Evolutionary conservation across 2,113 vertebrate genomes (phyloP), one percentile per base, ranked within the genome.

Genomic region (Carassius gibelio): DNA sequence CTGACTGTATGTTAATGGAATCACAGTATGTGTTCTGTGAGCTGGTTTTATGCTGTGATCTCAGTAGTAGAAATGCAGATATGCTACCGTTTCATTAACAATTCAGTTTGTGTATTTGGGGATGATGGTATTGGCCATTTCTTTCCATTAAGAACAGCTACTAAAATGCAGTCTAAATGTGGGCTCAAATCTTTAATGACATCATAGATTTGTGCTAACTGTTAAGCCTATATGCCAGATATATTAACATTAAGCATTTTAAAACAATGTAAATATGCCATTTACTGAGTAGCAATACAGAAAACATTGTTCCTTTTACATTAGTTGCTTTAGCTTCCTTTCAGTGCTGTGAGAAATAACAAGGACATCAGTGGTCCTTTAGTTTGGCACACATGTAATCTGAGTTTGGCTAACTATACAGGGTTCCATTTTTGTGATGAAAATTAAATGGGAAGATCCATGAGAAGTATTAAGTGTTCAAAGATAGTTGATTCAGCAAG

Each of bases 1-100:
- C 76, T 82, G 72, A 84, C 83, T 87, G 88, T 87, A 88, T 64
- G 75, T 59, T 88, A 87, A 90, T 85, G 85, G 64, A 74, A 26
- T 81, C 61, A 42, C 61, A 48, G 42, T 64, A 30, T 69, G 85
- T 59, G 38, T 71, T 66, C 62, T 89, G 78, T 83, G 69, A 83
- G 81, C 77, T 69, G 11, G n/a, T 66, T 66, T 48, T 66, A 17
- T 81, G 36, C 61, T 5, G 59, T 81, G 61, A 81, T 50, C 61
- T 68, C 61, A 50, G n/a, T 81, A 34, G 23, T 50, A 81, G 61
- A 66, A 81, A 81, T 7, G 14, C 36, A 66, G 61, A 30, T 45
- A 26, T 15, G 14, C 76, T n/a, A 78, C 75, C 76, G 23, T 75
- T 76, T 76, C 26, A 36, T 75, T 50, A 45, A 68, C 68, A 55